phyloP scores from a whole-genome alignment of 2,113 vertebrate genomes.

The Sclerurus mexicanus region DNA sequence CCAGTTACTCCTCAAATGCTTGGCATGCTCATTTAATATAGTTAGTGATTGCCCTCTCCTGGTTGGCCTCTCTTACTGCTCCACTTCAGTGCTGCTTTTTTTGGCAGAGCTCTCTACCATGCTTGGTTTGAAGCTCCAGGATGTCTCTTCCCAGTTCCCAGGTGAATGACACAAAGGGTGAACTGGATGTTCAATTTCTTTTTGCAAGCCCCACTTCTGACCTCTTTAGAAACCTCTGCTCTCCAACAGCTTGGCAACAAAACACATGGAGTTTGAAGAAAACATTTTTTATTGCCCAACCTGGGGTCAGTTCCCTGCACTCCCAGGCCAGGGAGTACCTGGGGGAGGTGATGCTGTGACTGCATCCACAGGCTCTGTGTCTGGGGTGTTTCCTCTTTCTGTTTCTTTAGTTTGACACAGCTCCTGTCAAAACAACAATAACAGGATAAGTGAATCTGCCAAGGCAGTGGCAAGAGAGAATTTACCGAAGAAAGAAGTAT shows the following conservation, averaged over 20 bases:
- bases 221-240: neutral
- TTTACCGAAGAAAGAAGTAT: neutral
- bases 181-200: rapidly evolving
- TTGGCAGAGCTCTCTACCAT: neutral
- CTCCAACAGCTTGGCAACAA: neutral
- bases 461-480: neutral
- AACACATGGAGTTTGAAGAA: rapidly evolving
- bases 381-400: rapidly evolving
- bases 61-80: neutral
- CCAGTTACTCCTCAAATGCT: neutral
- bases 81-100: neutral
- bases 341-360: neutral
- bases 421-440: neutral
- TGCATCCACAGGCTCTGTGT: rapidly evolving
- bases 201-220: neutral
- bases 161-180: neutral
- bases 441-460: neutral
- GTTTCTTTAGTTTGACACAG: neutral
- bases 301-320: rapidly evolving
- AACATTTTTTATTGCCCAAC: neutral
- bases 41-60: conserved; percentile 43
- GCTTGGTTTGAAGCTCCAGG: neutral
- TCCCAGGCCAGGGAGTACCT: neutral
- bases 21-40: rapidly evolving
- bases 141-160: rapidly evolving